phyloP scores from a whole-genome alignment of 1,140 invertebrate genomes.

The Globodera ellingtonae region DNA sequence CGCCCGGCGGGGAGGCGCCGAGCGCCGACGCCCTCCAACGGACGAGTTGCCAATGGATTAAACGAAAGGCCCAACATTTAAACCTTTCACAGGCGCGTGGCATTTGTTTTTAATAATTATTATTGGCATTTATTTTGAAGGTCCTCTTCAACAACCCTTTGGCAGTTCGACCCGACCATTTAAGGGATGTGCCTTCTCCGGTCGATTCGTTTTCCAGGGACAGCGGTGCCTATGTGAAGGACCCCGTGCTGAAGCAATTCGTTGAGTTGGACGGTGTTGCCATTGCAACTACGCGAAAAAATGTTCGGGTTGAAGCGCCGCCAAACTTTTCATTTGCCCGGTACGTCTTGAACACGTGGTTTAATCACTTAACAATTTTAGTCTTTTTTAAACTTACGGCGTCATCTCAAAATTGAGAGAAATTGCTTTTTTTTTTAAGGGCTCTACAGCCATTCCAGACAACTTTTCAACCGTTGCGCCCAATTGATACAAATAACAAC shows the following conservation, averaged over 20 bases:
- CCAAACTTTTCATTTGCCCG: conserved; percentile 5
- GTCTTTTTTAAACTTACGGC: too few species aligned
- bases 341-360: background rate
- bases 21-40: conserved; percentile 2
- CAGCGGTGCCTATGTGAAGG: conserved; percentile 18
- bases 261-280: background rate
- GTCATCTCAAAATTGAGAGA: too few species aligned
- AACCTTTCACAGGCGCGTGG: conserved; percentile 12
- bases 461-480: background rate
- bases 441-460: background rate
- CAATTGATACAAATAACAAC: background rate
- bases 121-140: background rate
- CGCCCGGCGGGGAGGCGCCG: conserved; percentile 6
- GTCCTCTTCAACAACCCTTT: conserved; percentile 29
- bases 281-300: conserved; percentile 1
- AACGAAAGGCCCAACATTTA: conserved; percentile 20
- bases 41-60: conserved; percentile 25
- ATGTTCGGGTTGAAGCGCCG: background rate
- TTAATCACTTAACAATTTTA: background rate
- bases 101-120: too few species aligned
- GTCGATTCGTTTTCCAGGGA: conserved; percentile 29
- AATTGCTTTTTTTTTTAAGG: background rate
- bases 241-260: conserved; percentile 21
- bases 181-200: background rate
- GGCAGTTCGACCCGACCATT: background rate